Base-by-base conservation (phyloP, 2,113 vertebrate genomes). In the Xiphophorus hellerii region DNA sequence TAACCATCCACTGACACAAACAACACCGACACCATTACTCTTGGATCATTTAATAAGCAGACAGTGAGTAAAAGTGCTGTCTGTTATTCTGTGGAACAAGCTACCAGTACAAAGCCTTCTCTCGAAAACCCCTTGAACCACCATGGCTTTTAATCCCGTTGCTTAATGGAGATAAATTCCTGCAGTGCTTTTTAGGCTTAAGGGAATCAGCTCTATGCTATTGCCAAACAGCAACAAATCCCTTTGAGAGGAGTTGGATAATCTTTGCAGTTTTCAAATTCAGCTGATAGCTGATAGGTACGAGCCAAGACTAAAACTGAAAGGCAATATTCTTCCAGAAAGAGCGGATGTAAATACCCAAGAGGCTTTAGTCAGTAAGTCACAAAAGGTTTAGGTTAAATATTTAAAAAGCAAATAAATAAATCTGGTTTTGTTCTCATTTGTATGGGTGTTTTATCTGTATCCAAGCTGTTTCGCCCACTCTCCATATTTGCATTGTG, bases 151-250 rank as follows among this genome's bases (percentile, higher is more conserved):
- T 90, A 92, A 94, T 92, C 82, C 85, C 66, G 66, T 90, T 91
- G 90, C 80, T 75, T 88, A 93, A 92, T 92, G 86, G 82, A 84
- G 90, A 93, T 89, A 86, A 80, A 93, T 90, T 88, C 75, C 66
- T 88, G 73, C 80, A 82, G 84, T 77, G 80, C 83, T 83, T 83
- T 80, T 69, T 72, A 87, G 82, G 90, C 87, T 90, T 90, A 83
- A 80, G 81, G 71, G 83, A 92, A 87, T 88, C 84, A 64, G 77
- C 69, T 62, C 66, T 76, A 64, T 84, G 84, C 77, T 58, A 67
- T 54, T 80, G 87, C 85, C 87, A 92, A 84, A 88, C 81, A 85
- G 76, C 76, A 81, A 87, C 77, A 89, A 88, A 93, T 93, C 90
- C 75, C 73, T 84, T 54, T 35, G 29, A 82, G 77, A 83, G 83